These are phyloP conservation scores for Panulirus ornatus DNA, from an alignment of 1,140 invertebrate species.

Conservation along the genomic window DNA sequence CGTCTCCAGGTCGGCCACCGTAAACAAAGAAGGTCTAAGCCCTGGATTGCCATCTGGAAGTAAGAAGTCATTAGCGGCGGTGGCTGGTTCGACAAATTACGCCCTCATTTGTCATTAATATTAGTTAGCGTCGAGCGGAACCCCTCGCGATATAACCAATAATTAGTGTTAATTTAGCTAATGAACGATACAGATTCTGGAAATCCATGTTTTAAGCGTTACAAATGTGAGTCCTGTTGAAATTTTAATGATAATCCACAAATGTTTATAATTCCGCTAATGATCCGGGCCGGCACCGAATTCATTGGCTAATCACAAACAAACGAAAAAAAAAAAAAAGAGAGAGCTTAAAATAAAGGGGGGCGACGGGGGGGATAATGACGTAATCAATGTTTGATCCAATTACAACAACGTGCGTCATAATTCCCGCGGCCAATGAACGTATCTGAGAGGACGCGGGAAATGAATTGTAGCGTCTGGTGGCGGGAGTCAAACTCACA, in stretches of 20 bases:
- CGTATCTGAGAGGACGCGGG: background rate
- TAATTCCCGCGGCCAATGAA: background rate
- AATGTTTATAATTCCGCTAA: background rate
- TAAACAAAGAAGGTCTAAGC: too few relatives aligned
- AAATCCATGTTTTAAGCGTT: background rate
- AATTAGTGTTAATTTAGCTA: conserved; percentile 3
- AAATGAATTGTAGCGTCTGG: too few relatives aligned
- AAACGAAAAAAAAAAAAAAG: background rate
- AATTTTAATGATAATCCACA: background rate
- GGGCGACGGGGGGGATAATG: background rate
- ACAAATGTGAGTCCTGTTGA: background rate
- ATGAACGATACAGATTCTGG: background rate
- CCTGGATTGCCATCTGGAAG: too few relatives aligned
- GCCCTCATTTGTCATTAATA: conserved; percentile 42
- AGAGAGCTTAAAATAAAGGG: background rate
- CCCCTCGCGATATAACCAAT: conserved; percentile 10
- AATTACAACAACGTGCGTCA: background rate
- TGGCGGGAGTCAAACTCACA: too few relatives aligned
- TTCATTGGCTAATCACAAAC: background rate
- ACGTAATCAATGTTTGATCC: conserved; percentile 8
- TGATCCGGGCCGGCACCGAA: background rate
- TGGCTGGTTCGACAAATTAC: conserved; percentile 28
- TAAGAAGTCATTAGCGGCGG: conserved; percentile 22
- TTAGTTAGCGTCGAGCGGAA: conserved; percentile 12
- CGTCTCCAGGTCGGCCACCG: too few relatives aligned